phyloP scores from a whole-genome alignment of 2,113 vertebrate species.

The Erpornis zantholeuca region DNA sequence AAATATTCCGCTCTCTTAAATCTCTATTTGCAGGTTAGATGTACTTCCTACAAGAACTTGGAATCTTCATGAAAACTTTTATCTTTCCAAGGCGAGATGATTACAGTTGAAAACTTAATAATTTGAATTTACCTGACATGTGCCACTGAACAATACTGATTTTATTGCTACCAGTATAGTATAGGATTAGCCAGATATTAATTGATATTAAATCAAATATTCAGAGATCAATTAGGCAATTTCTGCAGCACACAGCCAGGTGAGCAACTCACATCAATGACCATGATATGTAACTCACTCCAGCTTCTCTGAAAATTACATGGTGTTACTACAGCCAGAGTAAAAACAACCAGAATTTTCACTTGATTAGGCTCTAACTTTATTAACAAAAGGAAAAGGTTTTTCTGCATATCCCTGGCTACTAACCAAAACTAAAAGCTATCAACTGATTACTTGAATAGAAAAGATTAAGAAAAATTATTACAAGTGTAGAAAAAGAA shows the following conservation, averaged over 20 bases:
- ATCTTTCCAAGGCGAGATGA: background rate
- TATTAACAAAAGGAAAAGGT: background rate
- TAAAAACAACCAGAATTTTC: background rate
- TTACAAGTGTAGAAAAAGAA: background rate
- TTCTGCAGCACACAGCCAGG: background rate
- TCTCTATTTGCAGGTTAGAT: background rate
- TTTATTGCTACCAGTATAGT: background rate
- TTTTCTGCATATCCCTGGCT: background rate
- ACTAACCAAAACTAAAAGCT: background rate
- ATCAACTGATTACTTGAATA: background rate
- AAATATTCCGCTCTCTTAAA: background rate
- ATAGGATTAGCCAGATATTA: background rate
- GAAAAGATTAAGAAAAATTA: background rate
- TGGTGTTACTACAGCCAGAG: background rate
- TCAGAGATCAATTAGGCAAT: background rate
- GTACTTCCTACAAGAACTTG: background rate
- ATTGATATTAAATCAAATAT: background rate
- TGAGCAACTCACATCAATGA: background rate
- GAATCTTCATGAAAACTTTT: background rate
- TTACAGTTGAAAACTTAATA: background rate
- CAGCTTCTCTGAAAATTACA: background rate
- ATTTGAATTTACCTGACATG: background rate
- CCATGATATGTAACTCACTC: background rate
- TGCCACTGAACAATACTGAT: background rate
- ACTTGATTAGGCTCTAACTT: background rate